These are phyloP conservation scores for Ophthalmolycus amberensis DNA, from an alignment of 2,113 vertebrate species.

Conservation along the genomic window DNA sequence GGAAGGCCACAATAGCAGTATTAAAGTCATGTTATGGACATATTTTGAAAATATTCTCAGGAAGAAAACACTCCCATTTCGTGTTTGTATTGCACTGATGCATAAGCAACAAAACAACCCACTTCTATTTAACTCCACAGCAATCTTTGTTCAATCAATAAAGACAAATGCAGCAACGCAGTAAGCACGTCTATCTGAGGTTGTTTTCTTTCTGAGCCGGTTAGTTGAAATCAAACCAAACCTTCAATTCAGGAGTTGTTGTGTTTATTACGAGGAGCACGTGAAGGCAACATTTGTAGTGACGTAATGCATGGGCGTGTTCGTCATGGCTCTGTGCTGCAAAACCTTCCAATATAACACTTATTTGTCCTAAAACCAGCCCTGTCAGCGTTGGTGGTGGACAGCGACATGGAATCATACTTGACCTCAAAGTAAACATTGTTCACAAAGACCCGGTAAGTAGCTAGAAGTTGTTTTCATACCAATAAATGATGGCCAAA, in stretches of 20 bases:
- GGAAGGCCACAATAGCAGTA: background rate
- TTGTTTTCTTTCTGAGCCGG: background rate
- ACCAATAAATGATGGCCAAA: conserved; percentile 44
- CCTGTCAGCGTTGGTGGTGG: conserved; percentile 43
- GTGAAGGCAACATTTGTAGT: conserved; percentile 63
- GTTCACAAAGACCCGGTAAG: conserved; percentile 60
- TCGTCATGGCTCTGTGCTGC: conserved; percentile 70
- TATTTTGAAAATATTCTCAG: background rate
- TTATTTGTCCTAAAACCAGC: conserved; percentile 52
- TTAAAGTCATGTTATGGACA: background rate
- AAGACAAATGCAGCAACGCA: background rate
- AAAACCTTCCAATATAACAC: conserved; percentile 40
- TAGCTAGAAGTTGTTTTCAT: conserved; percentile 35
- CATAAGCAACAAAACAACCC: background rate
- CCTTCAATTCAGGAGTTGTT: background rate
- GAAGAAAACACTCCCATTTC: background rate
- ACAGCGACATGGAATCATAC: conserved; percentile 46
- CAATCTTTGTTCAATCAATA: too few relatives aligned
- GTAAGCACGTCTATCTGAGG: background rate
- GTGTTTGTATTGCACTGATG: background rate
- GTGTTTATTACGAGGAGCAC: conserved; percentile 38
- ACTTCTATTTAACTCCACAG: background rate
- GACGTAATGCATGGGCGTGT: conserved; percentile 80
- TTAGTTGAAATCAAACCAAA: background rate
- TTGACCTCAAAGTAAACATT: conserved; percentile 35